These are phyloP conservation scores for Psephotus haematonotus DNA, from an alignment of 2,113 vertebrate genomes.

Conservation along the genomic window DNA sequence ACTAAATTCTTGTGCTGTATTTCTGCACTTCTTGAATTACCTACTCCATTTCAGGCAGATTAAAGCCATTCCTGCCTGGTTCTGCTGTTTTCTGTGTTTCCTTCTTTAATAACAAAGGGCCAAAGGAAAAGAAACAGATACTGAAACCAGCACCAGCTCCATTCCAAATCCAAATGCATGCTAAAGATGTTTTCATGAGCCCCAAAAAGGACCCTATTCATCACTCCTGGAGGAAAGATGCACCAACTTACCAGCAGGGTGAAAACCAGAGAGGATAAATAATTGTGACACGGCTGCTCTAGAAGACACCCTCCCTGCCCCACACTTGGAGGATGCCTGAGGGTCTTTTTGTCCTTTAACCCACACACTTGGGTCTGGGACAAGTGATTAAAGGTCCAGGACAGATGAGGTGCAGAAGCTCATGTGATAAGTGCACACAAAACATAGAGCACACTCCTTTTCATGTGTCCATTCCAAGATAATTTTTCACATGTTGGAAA, in stretches of 20 bases:
- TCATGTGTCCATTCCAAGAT: conserved; percentile 62
- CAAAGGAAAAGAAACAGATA: background rate
- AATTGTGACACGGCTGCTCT: background rate
- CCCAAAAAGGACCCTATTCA: background rate
- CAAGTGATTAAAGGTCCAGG: background rate
- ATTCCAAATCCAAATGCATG: fast-evolving
- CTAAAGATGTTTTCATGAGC: background rate
- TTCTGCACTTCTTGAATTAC: background rate
- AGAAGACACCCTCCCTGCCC: background rate
- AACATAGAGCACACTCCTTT: background rate
- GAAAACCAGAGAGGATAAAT: background rate
- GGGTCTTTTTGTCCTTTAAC: conserved; percentile 53
- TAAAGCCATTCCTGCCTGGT: background rate
- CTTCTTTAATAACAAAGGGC: background rate
- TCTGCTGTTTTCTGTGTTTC: background rate
- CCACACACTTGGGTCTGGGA: background rate
- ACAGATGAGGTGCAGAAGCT: background rate
- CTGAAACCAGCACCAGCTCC: background rate
- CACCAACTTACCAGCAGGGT: background rate
- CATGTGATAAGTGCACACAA: background rate
- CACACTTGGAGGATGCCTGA: background rate
- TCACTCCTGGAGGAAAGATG: background rate
- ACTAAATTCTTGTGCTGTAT: fast-evolving
- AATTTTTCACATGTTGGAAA: conserved; percentile 80
- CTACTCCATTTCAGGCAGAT: background rate